Percentiles rank a stretch among this genome's conserved stretches.
These are phyloP conservation scores for Mesembrinibis cayennensis DNA, from an alignment of 2,113 vertebrate species.

Conservation along the genomic window DNA sequence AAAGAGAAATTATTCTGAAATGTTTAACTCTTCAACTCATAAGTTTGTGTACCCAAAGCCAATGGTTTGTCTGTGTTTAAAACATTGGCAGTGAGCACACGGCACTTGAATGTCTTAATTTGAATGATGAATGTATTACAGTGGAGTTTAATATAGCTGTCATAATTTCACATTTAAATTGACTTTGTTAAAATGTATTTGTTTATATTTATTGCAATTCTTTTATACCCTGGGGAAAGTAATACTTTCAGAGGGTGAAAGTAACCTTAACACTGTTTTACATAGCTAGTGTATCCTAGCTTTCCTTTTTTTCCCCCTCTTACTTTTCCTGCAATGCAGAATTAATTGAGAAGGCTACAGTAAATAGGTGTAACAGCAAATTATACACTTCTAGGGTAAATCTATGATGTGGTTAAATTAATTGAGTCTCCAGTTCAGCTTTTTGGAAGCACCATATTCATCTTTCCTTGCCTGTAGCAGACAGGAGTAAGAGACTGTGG, in stretches of 20 bases:
- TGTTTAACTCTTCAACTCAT: background rate
- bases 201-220: background rate
- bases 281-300: background rate
- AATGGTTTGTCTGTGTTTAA: background rate
- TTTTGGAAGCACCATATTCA: background rate
- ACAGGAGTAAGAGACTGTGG: background rate
- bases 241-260: background rate
- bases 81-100: background rate
- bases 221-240: background rate
- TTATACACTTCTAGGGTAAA: background rate
- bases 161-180: slow-evolving; percentile 25
- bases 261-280: background rate
- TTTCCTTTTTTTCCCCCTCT: background rate
- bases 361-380: background rate
- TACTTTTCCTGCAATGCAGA: background rate
- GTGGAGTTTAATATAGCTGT: background rate
- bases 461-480: background rate
- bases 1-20: background rate
- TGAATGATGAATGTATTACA: background rate
- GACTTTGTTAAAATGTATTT: background rate
- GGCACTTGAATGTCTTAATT: background rate
- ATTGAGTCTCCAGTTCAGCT: background rate
- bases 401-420: background rate
- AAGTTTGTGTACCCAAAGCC: background rate
- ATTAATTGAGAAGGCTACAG: background rate